Base-by-base conservation (phyloP, 2,888 invertebrate genomes). In the Syritta pipiens region DNA sequence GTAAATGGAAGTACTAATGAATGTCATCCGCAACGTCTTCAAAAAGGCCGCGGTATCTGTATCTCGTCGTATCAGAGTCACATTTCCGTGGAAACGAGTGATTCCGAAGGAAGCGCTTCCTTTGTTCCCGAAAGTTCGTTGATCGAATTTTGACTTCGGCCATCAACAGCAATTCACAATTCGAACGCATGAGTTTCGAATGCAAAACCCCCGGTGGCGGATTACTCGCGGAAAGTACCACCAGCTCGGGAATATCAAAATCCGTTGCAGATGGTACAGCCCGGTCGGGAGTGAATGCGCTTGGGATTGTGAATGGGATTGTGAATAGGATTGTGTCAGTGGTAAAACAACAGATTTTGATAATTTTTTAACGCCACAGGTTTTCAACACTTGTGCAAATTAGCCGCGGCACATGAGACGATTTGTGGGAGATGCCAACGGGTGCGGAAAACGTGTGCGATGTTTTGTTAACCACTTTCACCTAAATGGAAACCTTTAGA, bases 1-100 rank as follows among this genome's bases (percentile, higher is more conserved):
- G 75, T 81, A 75, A 81, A 81, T 79, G 79, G 74, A 74, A 72
- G 79, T 79, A 79, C 74, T 74, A 79, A 74, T 79, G 44, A 79
- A 60, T 79, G 79, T 74, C 67, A 79, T 51, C 55, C 67, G 65
- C 42, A 35, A 55, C 65, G 53, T 42, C 77, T 60, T 77, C 77
- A 77, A 77, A 72, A 14, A n/a, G 5, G 12, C 77, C 77, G 77
- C 77, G 20, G 42, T 59, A 51, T 42, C 44, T 49, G 42, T 46
- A 51, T 32, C 35, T 49, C 12, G 57, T 44, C 51, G 51, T 77
- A 77, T 77, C 63, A 30, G 44, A 48, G 28, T 19, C 28, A 12
- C 14, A 59, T 65, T 65, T 59, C 46, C 32, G 53, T 65, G 59
- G 51, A 59, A 63, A 22, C 7, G 37, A 57, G 22, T 68, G 48